phyloP scores from a whole-genome alignment of 2,113 vertebrate genomes.

The Sturnira hondurensis region DNA sequence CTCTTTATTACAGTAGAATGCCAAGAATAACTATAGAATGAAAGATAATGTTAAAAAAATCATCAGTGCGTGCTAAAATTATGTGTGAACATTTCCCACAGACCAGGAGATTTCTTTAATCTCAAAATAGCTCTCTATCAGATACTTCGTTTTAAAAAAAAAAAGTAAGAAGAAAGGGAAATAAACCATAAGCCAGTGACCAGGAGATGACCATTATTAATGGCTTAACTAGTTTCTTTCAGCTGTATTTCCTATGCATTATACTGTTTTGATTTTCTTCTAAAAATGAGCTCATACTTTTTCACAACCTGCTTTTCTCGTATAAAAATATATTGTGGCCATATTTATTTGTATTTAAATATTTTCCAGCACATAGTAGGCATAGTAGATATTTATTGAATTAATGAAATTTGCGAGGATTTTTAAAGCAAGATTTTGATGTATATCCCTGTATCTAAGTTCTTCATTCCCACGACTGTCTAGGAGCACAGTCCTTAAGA shows the following conservation, averaged over 20 bases:
- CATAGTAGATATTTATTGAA: neutral
- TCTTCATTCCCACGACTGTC: neutral
- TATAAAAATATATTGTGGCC: neutral
- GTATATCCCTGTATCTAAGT: neutral
- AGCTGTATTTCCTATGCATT: neutral
- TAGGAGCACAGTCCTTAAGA: neutral
- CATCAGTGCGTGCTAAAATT: neutral
- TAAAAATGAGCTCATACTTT: neutral
- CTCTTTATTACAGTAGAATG: neutral
- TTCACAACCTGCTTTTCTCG: neutral
- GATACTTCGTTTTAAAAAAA: neutral
- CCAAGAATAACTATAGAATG: neutral
- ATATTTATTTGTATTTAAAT: constrained; percentile 25
- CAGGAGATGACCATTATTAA: neutral
- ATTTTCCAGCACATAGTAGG: neutral
- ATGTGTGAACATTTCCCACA: neutral
- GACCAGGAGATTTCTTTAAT: neutral
- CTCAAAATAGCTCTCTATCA: neutral
- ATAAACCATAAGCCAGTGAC: neutral
- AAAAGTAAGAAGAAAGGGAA: neutral
- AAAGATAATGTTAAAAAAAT: neutral
- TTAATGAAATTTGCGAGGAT: neutral
- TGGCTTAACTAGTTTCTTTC: neutral
- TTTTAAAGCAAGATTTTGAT: neutral
- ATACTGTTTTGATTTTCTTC: neutral